These are phyloP conservation scores for Notodonta ziczac DNA, from an alignment of 2,888 invertebrate species.

Conservation along the genomic window DNA sequence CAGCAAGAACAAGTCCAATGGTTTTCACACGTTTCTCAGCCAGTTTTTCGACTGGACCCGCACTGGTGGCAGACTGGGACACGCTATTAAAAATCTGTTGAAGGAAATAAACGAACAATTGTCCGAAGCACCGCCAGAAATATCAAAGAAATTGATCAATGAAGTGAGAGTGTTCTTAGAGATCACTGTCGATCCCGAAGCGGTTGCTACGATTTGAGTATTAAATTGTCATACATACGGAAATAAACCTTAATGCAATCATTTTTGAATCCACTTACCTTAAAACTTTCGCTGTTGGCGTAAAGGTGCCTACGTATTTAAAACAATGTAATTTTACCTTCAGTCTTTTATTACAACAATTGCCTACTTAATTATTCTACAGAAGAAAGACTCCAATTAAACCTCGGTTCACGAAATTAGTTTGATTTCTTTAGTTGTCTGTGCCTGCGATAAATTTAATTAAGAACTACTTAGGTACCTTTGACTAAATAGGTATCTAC, in stretches of 20 bases:
- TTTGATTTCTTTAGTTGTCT: no score
- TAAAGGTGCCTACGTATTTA: no score
- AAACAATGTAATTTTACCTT: no score
- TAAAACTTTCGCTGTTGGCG: no score
- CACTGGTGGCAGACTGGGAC: constrained; percentile 35
- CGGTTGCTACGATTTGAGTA: neutral
- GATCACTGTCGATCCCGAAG: constrained; percentile 56
- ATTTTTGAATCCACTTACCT: no score
- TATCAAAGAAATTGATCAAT: constrained; percentile 53
- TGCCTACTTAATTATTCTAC: no score
- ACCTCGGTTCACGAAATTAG: no score
- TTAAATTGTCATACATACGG: neutral
- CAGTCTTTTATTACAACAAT: no score
- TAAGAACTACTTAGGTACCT: no score
- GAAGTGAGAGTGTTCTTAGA: constrained; percentile 65
- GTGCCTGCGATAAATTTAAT: no score
- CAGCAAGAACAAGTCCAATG: constrained; percentile 44
- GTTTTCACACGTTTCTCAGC: constrained; percentile 53
- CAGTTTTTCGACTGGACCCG: constrained; percentile 48
- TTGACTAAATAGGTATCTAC: neutral
- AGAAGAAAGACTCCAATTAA: no score
- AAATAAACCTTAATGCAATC: neutral
- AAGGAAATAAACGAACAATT: constrained; percentile 45
- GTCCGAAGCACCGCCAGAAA: constrained; percentile 35
- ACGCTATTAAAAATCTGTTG: constrained; percentile 42